Conservation (phyloP, 1,140 invertebrate species). For the Aphelinus atriplicis region DNA sequence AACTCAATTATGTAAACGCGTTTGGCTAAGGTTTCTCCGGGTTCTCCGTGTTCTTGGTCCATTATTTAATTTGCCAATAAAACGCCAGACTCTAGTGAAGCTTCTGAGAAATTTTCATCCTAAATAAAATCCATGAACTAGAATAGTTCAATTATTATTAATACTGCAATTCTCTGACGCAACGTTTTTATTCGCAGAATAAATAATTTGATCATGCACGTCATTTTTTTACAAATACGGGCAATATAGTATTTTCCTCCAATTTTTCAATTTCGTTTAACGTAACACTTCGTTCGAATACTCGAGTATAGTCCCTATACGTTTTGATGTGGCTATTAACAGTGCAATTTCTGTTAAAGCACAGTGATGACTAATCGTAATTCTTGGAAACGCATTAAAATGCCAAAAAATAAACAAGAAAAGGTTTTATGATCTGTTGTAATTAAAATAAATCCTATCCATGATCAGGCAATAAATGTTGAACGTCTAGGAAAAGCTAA, state of each 20-base stretch:
- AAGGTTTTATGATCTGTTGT: not conserved
- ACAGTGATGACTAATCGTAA: slow-evolving; percentile 23
- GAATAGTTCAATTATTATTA: not conserved
- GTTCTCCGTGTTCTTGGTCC: not conserved
- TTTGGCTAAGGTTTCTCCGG: slow-evolving; percentile 14
- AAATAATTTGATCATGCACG: slow-evolving; percentile 29
- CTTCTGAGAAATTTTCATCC: no score
- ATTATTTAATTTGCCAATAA: slow-evolving; percentile 35
- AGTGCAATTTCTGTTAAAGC: not conserved
- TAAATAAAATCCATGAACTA: no score
- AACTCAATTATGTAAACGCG: slow-evolving; percentile 8
- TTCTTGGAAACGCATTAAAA: slow-evolving; percentile 27
- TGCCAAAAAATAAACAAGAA: slow-evolving; percentile 18
- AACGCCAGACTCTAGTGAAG: not conserved
- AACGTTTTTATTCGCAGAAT: slow-evolving; percentile 34
- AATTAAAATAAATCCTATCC: not conserved
- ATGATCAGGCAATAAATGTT: slow-evolving; percentile 28
- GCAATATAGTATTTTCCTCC: slow-evolving; percentile 18
- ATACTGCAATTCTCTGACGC: not conserved
- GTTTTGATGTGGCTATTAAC: slow-evolving; percentile 25
- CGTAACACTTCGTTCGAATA: no score
- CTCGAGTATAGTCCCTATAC: not conserved
- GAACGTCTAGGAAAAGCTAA: slow-evolving; percentile 20
- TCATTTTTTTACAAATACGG: slow-evolving; percentile 24
- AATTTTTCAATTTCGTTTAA: slow-evolving; percentile 39